Conservation (phyloP, 2,113 vertebrate species). For the Zosterops lateralis region DNA sequence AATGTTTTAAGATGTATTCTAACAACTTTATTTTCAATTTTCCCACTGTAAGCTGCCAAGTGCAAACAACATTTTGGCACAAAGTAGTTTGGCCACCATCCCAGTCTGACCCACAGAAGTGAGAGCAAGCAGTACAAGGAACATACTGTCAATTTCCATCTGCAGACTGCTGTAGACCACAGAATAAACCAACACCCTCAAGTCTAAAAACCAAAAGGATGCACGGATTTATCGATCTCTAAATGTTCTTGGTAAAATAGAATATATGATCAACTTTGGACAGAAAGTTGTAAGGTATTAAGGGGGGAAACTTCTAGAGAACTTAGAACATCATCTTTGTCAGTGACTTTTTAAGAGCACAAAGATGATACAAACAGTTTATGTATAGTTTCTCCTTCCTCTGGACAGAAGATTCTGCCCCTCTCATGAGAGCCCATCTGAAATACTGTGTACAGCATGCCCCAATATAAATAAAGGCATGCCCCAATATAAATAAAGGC, state of each 20-base stretch:
- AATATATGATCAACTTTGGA: not conserved
- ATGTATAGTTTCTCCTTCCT: not conserved
- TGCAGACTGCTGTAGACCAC: not conserved
- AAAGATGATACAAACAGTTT: not conserved
- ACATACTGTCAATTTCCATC: not conserved
- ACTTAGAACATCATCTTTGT: not conserved
- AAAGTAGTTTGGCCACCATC: not conserved
- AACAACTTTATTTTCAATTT: not conserved
- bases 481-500: not conserved
- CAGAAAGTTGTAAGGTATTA: not conserved
- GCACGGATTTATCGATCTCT: not conserved
- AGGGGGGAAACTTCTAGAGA: not conserved
- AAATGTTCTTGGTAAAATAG: not conserved
- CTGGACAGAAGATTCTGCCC: not conserved
- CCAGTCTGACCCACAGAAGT: not conserved
- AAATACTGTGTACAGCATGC: not conserved
- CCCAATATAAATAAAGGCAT: not conserved
- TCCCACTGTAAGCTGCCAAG: not conserved
- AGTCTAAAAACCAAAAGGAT: not conserved
- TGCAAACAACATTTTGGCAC: not conserved
- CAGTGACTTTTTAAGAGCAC: not conserved
- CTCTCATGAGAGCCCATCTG: not conserved
- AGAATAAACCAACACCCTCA: not conserved
- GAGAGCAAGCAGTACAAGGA: not conserved
- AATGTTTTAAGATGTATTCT: not conserved